Evolutionary conservation across 2,797 vertebrate species (phyloP).

Genomic region (Melanogrammus aeglefinus): DNA sequence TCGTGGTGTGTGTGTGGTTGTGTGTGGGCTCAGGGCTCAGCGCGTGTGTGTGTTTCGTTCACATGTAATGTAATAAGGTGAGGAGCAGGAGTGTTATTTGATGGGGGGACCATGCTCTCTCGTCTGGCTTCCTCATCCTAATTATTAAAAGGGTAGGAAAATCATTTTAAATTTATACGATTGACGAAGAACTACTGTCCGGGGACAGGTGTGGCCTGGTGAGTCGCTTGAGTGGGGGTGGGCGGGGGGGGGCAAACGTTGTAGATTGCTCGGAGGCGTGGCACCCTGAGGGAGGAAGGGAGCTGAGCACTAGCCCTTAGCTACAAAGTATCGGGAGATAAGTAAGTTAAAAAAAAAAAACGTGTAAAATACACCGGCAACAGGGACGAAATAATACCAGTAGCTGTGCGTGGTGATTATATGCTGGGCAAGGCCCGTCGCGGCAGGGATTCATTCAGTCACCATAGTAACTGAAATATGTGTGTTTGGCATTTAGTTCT

Average conservation of each 20-base stretch:
- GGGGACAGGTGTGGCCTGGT: conserved; percentile 68
- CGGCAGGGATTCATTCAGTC: too few relatives aligned
- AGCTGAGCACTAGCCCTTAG: conserved; percentile 40
- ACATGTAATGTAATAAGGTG: conserved; percentile 97
- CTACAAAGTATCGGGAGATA: conserved; percentile 14
- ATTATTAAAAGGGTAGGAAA: conserved; percentile 98
- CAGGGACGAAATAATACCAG: not conserved
- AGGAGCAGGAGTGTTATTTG: conserved; percentile 90
- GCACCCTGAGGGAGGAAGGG: conserved; percentile 52
- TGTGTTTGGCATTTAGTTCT: too few relatives aligned
- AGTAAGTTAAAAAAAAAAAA: conserved; percentile 28
- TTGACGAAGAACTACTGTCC: conserved; percentile 86
- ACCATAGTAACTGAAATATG: too few relatives aligned
- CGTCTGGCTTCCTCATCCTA: conserved; percentile 91
- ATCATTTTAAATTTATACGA: conserved; percentile 97
- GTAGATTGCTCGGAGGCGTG: conserved; percentile 48
- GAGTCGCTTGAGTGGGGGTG: too few relatives aligned
- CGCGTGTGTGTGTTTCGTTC: conserved; percentile 76
- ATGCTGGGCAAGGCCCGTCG: too few relatives aligned
- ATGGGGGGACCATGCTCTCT: conserved; percentile 86
- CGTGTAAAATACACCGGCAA: conserved; percentile 11
- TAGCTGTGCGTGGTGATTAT: not conserved
- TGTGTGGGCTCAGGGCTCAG: conserved; percentile 74
- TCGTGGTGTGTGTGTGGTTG: conserved; percentile 68
- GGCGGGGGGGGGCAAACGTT: conserved; percentile 37